phyloP scores from a whole-genome alignment of 35 echinoderm and acorn worm species.

The Apostichopus parvimensis region DNA sequence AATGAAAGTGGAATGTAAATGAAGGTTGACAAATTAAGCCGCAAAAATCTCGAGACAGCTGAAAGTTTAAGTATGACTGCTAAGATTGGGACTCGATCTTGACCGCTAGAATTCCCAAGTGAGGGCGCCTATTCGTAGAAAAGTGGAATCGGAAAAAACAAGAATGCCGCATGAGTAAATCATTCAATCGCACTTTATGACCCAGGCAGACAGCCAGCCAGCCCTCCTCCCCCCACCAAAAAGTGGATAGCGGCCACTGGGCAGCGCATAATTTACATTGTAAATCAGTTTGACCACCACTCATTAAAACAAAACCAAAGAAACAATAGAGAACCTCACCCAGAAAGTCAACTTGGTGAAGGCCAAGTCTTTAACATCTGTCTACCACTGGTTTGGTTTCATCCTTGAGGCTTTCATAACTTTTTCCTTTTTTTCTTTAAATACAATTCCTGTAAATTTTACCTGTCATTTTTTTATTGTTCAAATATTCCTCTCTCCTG shows the following conservation, averaged over 20 bases:
- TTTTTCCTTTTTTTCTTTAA: not conserved
- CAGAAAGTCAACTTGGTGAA: slow-evolving; percentile 19
- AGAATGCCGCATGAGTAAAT: slow-evolving; percentile 37
- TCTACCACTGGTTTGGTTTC: not conserved
- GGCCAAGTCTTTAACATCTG: not conserved
- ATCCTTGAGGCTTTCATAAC: slow-evolving; percentile 16
- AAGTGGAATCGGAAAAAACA: slow-evolving; percentile 18
- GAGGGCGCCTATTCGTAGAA: not conserved
- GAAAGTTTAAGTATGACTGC: not conserved
- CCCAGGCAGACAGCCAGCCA: not conserved
- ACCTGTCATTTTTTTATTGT: not conserved
- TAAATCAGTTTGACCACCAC: slow-evolving; percentile 48
- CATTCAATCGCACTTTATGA: slow-evolving; percentile 35
- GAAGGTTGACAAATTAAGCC: slow-evolving; percentile 27
- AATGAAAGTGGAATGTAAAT: slow-evolving; percentile 27
- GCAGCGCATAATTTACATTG: slow-evolving; percentile 32
- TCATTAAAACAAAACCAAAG: slow-evolving; percentile 42
- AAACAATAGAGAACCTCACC: slow-evolving; percentile 14
- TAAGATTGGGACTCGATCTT: slow-evolving; percentile 1
- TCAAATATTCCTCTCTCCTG: no score
- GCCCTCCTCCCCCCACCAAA: not conserved
- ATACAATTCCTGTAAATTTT: slow-evolving; percentile 6
- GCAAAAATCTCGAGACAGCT: slow-evolving; percentile 29
- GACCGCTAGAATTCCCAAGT: slow-evolving; percentile 43
- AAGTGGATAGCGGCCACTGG: not conserved